A percentile compares a stretch with the other conserved stretches of the same genome.
Evolutionary conservation across 2,888 invertebrate genomes (phyloP).

Genomic region (Liopterus haemorrhoidalis): DNA sequence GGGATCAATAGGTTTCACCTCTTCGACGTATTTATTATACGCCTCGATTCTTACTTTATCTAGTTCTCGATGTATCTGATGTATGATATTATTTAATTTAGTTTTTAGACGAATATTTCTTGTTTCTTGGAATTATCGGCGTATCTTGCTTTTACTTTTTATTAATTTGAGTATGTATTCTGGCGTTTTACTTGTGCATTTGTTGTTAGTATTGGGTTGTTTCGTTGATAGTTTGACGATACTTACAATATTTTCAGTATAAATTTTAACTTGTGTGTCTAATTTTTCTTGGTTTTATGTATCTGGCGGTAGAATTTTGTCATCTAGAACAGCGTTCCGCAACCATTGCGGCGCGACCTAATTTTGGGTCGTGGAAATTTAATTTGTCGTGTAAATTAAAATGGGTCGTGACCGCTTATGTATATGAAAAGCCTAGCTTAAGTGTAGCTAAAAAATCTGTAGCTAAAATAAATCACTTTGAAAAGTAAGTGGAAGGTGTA

Average conservation of each 20-base stretch:
- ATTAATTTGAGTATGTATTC: constrained; percentile 15
- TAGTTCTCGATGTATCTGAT: constrained; percentile 12
- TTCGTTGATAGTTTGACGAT: background rate
- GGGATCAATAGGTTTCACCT: background rate
- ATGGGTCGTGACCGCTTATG: too few species aligned
- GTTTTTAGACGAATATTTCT: constrained; percentile 8
- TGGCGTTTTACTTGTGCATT: background rate
- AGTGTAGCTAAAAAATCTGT: too few species aligned
- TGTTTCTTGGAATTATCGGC: constrained; percentile 15
- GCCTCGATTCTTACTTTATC: constrained; percentile 10
- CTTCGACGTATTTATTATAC: constrained; percentile 15
- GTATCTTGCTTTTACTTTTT: constrained; percentile 15
- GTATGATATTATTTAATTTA: constrained; percentile 13
- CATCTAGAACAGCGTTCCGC: too few species aligned
- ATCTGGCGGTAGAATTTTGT: constrained; percentile 3
- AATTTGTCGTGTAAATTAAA: too few species aligned
- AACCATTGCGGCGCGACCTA: too few species aligned
- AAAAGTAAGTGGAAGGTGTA: too few species aligned
- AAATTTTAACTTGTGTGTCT: too few species aligned
- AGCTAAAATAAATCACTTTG: too few species aligned
- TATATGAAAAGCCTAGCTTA: too few species aligned
- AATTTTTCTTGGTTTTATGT: too few species aligned
- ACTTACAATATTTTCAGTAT: constrained; percentile 1
- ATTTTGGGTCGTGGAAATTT: too few species aligned
- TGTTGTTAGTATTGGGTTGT: background rate